Percentiles rank a stretch among this genome's conserved stretches.
These are phyloP conservation scores for Machimus atricapillus DNA, from an alignment of 2,888 invertebrate species.

Conservation along the genomic window DNA sequence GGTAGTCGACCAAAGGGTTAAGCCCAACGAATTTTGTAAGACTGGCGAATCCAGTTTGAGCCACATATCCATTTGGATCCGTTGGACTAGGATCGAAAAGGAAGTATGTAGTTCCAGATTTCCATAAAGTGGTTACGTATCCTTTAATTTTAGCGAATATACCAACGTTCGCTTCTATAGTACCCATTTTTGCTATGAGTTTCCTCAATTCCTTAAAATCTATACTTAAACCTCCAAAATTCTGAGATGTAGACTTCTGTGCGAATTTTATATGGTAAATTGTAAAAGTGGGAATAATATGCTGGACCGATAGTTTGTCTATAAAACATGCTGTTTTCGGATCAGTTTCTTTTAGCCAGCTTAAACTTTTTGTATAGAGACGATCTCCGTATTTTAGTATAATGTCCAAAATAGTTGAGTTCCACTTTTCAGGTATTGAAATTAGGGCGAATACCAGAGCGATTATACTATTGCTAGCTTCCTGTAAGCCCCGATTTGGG, in stretches of 20 bases:
- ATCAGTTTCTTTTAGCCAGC: not conserved
- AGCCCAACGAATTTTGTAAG: slow-evolving; percentile 57
- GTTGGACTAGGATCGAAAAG: slow-evolving; percentile 63
- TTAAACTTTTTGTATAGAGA: slow-evolving; percentile 63
- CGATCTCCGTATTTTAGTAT: slow-evolving; percentile 71
- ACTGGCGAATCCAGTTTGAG: slow-evolving; percentile 58
- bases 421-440: slow-evolving; percentile 68
- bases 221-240: slow-evolving; percentile 30
- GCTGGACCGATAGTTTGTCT: slow-evolving; percentile 52
- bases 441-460: slow-evolving; percentile 68
- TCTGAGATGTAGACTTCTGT: slow-evolving; percentile 29
- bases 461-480: slow-evolving; percentile 66
- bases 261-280: slow-evolving; percentile 48
- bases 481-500: slow-evolving; percentile 63
- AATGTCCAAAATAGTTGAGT: slow-evolving; percentile 66
- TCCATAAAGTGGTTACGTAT: slow-evolving; percentile 61
- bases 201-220: slow-evolving; percentile 42
- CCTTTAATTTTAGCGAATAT: slow-evolving; percentile 60
- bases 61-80: slow-evolving; percentile 58
- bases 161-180: slow-evolving; percentile 45
- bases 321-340: slow-evolving; percentile 47
- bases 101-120: slow-evolving; percentile 57
- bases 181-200: slow-evolving; percentile 38
- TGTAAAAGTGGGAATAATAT: slow-evolving; percentile 54
- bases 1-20: slow-evolving; percentile 53